Evolutionary conservation across 2,888 invertebrate genomes (phyloP).

Genomic region (Antheraea assamensis): DNA sequence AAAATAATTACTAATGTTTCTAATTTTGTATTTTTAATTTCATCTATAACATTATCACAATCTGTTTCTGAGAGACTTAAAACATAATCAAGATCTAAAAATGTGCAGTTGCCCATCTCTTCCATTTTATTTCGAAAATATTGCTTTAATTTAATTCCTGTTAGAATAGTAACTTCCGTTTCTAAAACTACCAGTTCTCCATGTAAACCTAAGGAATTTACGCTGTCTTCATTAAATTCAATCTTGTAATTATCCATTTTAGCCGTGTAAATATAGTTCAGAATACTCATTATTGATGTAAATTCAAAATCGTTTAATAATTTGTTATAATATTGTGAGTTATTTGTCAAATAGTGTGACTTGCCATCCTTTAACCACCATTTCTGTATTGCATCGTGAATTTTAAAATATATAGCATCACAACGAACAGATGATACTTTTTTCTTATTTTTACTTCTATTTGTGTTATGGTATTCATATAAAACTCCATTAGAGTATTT

Average conservation of each 20-base stretch:
- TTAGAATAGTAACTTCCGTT: conserved; percentile 11
- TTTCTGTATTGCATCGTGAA: conserved; percentile 22
- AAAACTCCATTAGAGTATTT: conserved; percentile 9
- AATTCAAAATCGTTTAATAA: conserved; percentile 8
- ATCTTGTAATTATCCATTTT: not conserved
- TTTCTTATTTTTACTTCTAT: not conserved
- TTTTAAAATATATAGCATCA: conserved; percentile 21
- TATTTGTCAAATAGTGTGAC: conserved; percentile 6
- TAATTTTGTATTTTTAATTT: not conserved
- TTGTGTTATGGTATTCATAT: not conserved
- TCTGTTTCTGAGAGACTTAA: not conserved
- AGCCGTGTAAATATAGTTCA: not conserved
- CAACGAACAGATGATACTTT: not conserved
- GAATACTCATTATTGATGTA: not conserved
- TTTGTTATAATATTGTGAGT: not conserved
- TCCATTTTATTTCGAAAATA: not conserved
- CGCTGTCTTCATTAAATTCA: conserved; percentile 8
- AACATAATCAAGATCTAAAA: conserved; percentile 6
- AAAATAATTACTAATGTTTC: conserved; percentile 3
- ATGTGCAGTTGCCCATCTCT: not conserved
- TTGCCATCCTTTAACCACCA: conserved; percentile 19
- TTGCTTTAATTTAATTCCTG: conserved; percentile 1
- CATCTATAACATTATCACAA: not conserved
- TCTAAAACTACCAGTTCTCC: not conserved
- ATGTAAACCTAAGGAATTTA: conserved; percentile 1